phyloP scores from a whole-genome alignment of 2,113 vertebrate genomes.

The Paedocypris sp. region DNA sequence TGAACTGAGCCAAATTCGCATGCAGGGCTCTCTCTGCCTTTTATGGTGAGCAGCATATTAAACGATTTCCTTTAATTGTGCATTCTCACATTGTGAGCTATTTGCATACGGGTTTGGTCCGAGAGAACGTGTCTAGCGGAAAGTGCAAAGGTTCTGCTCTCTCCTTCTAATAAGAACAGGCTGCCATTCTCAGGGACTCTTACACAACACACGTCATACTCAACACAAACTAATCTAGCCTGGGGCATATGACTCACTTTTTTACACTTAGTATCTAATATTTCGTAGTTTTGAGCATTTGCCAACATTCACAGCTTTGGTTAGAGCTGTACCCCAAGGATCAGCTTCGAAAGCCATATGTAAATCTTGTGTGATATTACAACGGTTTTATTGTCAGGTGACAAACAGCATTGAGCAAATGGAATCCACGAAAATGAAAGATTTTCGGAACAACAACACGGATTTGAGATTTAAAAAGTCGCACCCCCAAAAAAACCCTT shows the following conservation, averaged over 20 bases:
- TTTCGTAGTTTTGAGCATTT: background rate
- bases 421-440: too few species aligned
- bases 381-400: background rate
- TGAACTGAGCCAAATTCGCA: conserved; percentile 26
- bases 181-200: conserved; percentile 10
- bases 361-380: background rate
- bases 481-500: too few species aligned
- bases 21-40: conserved; percentile 33
- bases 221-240: conserved; percentile 6
- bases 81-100: conserved; percentile 41
- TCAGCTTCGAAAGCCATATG: background rate
- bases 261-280: background rate
- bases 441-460: too few species aligned
- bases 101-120: conserved; percentile 47
- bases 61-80: conserved; percentile 48
- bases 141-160: conserved; percentile 41
- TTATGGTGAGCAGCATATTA: conserved; percentile 42
- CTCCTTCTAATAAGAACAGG: conserved; percentile 39
- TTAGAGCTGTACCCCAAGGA: background rate
- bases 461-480: too few species aligned
- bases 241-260: background rate
- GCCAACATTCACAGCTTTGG: background rate
- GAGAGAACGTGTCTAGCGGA: conserved; percentile 39
- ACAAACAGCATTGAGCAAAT: background rate
- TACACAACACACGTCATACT: background rate